Percentiles rank a stretch among this genome's conserved stretches.
Conservation (phyloP, 2,797 vertebrate species). For the Propithecus perrieri region DNA sequence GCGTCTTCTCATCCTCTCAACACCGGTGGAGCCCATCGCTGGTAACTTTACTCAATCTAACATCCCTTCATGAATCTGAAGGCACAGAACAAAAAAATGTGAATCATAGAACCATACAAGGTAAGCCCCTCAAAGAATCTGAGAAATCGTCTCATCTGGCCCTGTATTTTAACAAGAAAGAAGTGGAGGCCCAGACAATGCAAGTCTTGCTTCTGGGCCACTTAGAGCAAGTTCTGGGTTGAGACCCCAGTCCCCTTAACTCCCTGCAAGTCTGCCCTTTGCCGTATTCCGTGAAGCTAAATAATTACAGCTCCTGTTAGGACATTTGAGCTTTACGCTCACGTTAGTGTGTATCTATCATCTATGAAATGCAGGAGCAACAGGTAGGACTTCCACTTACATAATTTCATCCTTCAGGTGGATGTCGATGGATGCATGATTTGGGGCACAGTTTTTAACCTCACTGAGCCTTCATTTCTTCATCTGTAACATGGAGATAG, state of each 20-base stretch:
- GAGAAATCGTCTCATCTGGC: background rate
- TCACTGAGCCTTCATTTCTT: background rate
- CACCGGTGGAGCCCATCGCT: background rate
- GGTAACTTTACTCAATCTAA: background rate
- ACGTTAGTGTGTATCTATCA: rapidly evolving
- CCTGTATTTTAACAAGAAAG: background rate
- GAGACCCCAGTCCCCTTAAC: background rate
- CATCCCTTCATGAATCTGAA: background rate
- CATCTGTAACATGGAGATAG: background rate
- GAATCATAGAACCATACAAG: background rate
- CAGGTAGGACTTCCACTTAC: no score
- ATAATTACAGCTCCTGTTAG: background rate
- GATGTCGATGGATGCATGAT: background rate
- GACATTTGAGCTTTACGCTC: background rate
- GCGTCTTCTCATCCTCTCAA: background rate
- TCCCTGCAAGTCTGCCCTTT: background rate
- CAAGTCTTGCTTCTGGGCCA: background rate
- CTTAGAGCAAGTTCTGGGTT: background rate
- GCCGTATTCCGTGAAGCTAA: background rate
- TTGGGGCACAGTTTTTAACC: background rate
- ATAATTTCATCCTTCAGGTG: background rate
- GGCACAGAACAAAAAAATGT: background rate
- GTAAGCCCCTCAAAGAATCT: background rate
- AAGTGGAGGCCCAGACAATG: background rate
- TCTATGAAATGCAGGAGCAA: background rate